Conservation (phyloP, 2,113 vertebrate genomes). For the Chiloscyllium plagiosum region DNA sequence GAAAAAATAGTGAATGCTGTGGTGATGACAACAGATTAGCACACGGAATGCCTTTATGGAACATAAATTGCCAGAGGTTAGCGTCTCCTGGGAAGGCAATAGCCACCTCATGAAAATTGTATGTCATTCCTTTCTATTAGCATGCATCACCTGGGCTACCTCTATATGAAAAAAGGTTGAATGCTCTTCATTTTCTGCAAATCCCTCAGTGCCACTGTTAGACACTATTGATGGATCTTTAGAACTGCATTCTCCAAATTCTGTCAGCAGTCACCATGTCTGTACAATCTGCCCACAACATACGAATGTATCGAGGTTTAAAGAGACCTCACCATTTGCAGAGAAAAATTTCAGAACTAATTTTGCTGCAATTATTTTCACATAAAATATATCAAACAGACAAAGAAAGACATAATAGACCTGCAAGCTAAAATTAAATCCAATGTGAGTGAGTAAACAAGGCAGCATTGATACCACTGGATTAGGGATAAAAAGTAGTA, state of each 20-base stretch:
- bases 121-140: not conserved
- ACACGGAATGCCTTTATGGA: not conserved
- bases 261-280: not conserved
- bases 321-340: not conserved
- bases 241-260: not conserved
- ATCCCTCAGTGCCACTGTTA: not conserved
- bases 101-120: not conserved
- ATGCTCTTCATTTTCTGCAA: constrained; percentile 5
- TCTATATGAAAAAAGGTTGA: not conserved
- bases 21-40: not conserved
- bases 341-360: not conserved
- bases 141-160: not conserved
- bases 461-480: too few species aligned
- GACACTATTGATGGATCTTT: not conserved
- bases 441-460: too few species aligned
- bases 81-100: not conserved
- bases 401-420: not conserved
- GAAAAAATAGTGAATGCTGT: not conserved
- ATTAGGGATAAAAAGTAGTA: too few species aligned
- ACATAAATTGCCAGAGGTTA: not conserved
- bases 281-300: not conserved
- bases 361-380: not conserved
- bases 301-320: not conserved
- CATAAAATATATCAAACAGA: not conserved
- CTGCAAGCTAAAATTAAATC: not conserved